These are phyloP conservation scores for Thecocarcelia acutangulata DNA, from an alignment of 2,888 invertebrate genomes.

Conservation along the genomic window DNA sequence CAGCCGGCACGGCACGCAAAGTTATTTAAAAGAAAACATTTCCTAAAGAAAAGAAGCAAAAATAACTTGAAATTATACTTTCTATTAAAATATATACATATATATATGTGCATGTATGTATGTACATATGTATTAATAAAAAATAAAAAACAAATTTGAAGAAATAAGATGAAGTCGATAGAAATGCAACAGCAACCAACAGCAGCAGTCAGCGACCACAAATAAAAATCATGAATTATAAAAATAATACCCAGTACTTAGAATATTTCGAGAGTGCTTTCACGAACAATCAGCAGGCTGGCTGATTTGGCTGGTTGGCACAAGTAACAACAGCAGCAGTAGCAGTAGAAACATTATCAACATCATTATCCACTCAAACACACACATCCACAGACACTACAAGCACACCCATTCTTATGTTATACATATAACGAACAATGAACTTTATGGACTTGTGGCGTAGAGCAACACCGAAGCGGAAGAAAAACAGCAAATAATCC, in stretches of 20 bases:
- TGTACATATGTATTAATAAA: too few species aligned
- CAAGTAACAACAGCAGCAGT: constrained; percentile 22
- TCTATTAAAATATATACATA: constrained; percentile 20
- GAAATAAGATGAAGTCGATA: constrained; percentile 43
- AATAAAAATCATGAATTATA: constrained; percentile 60
- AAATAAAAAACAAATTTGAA: constrained; percentile 13
- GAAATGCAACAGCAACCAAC: constrained; percentile 56
- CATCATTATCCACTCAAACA: constrained; percentile 52
- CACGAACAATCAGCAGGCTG: constrained; percentile 61
- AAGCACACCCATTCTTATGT: neutral
- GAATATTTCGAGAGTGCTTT: constrained; percentile 63
- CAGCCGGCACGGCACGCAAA: constrained; percentile 54
- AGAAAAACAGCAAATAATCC: constrained; percentile 54
- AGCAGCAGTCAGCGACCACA: constrained; percentile 48
- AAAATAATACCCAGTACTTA: constrained; percentile 59
- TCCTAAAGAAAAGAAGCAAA: constrained; percentile 51
- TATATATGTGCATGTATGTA: neutral
- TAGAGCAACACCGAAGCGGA: constrained; percentile 47
- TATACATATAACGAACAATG: constrained; percentile 59
- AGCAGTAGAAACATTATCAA: constrained; percentile 48
- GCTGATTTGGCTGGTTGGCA: constrained; percentile 32
- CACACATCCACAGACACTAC: neutral
- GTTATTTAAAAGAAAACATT: constrained; percentile 38
- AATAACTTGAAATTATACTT: constrained; percentile 57
- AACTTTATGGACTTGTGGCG: constrained; percentile 57